Evolutionary conservation across 1,140 invertebrate species (phyloP).

Genomic region (Zaprionus taronus): DNA sequence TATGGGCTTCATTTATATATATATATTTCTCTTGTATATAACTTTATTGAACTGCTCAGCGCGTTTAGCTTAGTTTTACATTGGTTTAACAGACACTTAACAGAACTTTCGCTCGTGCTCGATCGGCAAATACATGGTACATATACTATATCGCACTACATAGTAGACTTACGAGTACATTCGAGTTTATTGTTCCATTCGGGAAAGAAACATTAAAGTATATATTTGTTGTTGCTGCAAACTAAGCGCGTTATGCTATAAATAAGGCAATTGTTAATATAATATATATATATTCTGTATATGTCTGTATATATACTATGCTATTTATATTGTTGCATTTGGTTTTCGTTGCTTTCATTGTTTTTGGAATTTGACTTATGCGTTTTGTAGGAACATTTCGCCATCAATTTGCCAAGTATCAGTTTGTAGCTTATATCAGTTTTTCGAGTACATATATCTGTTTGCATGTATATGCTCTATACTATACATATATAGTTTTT

Average conservation of each 20-base stretch:
- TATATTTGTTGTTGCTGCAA: conserved; percentile 65
- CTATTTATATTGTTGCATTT: conserved; percentile 14
- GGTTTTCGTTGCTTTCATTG: conserved; percentile 31
- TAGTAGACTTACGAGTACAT: conserved; percentile 30
- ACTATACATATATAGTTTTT: conserved; percentile 7
- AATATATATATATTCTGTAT: conserved; percentile 14
- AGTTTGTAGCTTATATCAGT: conserved; percentile 35
- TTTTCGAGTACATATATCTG: conserved; percentile 39
- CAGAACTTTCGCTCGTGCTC: conserved; percentile 30
- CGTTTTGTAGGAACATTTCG: conserved; percentile 72
- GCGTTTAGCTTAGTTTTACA: conserved; percentile 46
- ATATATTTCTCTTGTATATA: conserved; percentile 23
- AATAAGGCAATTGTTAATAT: conserved; percentile 68
- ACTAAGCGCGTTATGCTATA: conserved; percentile 74
- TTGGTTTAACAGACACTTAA: conserved; percentile 38
- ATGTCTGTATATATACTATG: conserved; percentile 12
- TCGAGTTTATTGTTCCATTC: conserved; percentile 41
- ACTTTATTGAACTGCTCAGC: conserved; percentile 50
- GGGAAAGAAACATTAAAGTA: conserved; percentile 31
- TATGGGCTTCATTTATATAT: conserved; percentile 35
- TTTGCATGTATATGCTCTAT: conserved; percentile 39
- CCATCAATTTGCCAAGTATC: conserved; percentile 63
- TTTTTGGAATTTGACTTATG: conserved; percentile 40
- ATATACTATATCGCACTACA: conserved; percentile 10
- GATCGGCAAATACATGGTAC: conserved; percentile 5